These are phyloP conservation scores for Dermolepida albohirtum DNA, from an alignment of 2,888 invertebrate genomes.

Conservation along the genomic window DNA sequence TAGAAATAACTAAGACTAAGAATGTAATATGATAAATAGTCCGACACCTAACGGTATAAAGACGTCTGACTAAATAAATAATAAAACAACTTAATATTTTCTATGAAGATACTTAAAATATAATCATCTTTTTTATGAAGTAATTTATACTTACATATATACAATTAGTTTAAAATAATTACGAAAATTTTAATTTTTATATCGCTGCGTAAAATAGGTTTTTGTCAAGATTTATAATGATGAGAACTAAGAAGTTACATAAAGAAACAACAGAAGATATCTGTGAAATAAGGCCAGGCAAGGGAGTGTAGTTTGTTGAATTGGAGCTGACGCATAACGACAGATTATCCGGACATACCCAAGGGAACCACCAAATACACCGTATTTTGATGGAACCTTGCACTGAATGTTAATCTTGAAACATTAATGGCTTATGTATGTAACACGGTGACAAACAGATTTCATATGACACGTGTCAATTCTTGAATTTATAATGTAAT, in stretches of 20 bases:
- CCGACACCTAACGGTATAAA: too few species aligned
- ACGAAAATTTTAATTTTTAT: too few species aligned
- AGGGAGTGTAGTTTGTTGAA: constrained; percentile 50
- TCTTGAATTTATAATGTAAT: constrained; percentile 47
- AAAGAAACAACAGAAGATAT: constrained; percentile 11
- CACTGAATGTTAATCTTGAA: constrained; percentile 50
- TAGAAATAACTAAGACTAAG: too few species aligned
- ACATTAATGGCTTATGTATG: constrained; percentile 48
- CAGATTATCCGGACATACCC: constrained; percentile 54
- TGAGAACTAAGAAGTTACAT: constrained; percentile 22
- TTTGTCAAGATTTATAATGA: constrained; percentile 27
- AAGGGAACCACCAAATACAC: constrained; percentile 49
- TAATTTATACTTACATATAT: too few species aligned
- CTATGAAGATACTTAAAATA: too few species aligned
- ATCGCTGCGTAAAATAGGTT: background rate
- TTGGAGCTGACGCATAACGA: constrained; percentile 53
- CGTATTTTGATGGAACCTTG: constrained; percentile 50
- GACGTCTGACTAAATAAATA: too few species aligned
- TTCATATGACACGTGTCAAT: constrained; percentile 45
- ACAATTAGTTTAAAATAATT: too few species aligned
- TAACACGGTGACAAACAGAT: constrained; percentile 42
- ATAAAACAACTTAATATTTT: too few species aligned
- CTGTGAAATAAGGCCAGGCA: constrained; percentile 55
- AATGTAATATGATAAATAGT: too few species aligned
- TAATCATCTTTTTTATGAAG: too few species aligned